Percentiles rank a stretch among this genome's conserved stretches.
Conservation (phyloP, 1,140 invertebrate species). For the Gryon sp. region DNA sequence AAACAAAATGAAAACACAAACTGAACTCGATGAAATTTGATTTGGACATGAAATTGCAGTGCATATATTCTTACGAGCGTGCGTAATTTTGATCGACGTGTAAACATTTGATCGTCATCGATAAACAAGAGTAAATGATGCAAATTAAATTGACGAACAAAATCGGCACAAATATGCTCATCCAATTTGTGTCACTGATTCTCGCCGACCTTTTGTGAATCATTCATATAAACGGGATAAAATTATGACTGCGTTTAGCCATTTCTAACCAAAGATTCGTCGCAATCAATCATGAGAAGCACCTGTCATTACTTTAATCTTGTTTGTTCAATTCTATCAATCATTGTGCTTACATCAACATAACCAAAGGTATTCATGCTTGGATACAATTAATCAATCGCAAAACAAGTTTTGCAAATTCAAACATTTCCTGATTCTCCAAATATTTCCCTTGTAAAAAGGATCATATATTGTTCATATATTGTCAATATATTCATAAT, state of each 20-base stretch:
- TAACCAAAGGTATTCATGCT: conserved; percentile 4
- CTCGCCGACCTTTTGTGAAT: conserved; percentile 16
- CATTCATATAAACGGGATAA: conserved; percentile 25
- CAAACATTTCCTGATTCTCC: conserved; percentile 16
- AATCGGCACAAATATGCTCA: conserved; percentile 14
- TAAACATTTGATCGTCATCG: conserved; percentile 3
- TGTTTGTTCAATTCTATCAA: conserved; percentile 61
- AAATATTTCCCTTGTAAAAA: too few species aligned
- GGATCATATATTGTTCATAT: too few species aligned
- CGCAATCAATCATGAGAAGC: conserved; percentile 52
- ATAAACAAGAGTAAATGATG: conserved; percentile 10
- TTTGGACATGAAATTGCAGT: too few species aligned
- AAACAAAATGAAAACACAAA: too few species aligned
- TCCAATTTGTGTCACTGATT: conserved; percentile 18
- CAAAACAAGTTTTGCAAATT: conserved; percentile 28
- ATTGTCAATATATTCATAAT: too few species aligned
- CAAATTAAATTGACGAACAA: conserved; percentile 17
- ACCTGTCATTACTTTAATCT: conserved; percentile 59
- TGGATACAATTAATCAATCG: conserved; percentile 56
- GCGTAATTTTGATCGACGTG: conserved; percentile 10
- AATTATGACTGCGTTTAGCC: conserved; percentile 31
- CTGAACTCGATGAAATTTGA: too few species aligned
- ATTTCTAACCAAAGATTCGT: conserved; percentile 30
- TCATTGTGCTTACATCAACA: conserved; percentile 34
- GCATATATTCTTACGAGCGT: too few species aligned